A percentile compares a stretch with the other conserved stretches of the same genome.
Conservation (phyloP, 2,797 vertebrate genomes). For the Eulemur coronatus region DNA sequence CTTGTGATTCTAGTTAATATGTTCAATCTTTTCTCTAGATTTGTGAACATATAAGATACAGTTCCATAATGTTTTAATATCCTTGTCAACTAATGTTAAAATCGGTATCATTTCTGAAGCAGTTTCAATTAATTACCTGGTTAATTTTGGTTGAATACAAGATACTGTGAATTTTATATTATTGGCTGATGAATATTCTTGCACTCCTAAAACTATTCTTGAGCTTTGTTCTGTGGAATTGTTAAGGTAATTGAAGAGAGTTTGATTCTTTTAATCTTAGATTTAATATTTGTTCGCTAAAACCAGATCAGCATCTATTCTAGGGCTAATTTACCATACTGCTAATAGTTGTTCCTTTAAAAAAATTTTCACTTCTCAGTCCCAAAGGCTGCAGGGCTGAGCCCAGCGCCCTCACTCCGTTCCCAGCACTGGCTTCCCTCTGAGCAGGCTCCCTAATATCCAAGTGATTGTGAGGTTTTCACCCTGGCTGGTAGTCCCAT, state of each 20-base stretch:
- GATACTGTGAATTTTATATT: background rate
- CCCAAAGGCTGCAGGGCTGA: no score
- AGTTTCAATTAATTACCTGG: background rate
- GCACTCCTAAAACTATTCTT: background rate
- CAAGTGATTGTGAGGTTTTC: background rate
- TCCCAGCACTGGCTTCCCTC: background rate
- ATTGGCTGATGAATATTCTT: background rate
- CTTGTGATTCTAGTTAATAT: background rate
- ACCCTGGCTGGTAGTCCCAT: background rate
- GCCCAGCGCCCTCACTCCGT: no score
- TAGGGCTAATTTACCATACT: background rate
- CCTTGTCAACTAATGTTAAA: background rate
- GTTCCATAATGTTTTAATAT: background rate
- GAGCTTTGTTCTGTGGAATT: background rate
- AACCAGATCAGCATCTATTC: background rate
- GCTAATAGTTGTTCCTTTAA: background rate
- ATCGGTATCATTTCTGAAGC: background rate
- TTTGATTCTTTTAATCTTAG: background rate
- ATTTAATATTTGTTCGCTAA: background rate
- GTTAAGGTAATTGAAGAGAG: background rate
- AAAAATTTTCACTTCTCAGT: no score
- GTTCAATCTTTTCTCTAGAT: background rate
- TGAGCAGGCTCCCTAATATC: background rate
- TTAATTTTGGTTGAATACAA: background rate
- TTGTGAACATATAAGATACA: background rate